These are phyloP conservation scores for Gymnocheta viridis DNA, from an alignment of 2,888 invertebrate species.

Conservation along the genomic window DNA sequence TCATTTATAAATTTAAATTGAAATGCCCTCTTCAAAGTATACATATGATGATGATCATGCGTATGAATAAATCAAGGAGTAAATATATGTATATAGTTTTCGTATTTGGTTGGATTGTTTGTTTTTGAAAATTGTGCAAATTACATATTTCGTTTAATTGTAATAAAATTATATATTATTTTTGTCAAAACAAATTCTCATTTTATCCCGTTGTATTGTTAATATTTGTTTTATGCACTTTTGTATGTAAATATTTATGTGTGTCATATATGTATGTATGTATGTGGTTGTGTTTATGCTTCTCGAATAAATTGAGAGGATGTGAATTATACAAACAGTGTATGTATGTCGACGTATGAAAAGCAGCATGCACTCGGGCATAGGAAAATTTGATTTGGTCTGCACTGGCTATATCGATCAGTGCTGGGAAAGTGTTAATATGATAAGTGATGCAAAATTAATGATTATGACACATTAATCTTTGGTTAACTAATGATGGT, in stretches of 20 bases:
- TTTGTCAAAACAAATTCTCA: slow-evolving; percentile 22
- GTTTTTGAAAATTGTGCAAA: slow-evolving; percentile 33
- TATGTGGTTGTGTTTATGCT: background rate
- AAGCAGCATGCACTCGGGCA: no score
- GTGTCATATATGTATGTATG: background rate
- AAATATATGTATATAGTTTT: slow-evolving; percentile 34
- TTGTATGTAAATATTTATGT: background rate
- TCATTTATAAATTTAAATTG: background rate
- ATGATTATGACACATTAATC: no score
- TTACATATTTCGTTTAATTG: slow-evolving; percentile 5
- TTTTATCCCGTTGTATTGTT: slow-evolving; percentile 14
- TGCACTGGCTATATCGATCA: no score
- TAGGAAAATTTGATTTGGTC: no score
- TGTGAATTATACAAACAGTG: no score
- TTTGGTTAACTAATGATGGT: no score
- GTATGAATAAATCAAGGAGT: slow-evolving; percentile 17
- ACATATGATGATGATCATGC: background rate
- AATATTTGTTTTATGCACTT: background rate
- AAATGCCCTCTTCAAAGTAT: background rate
- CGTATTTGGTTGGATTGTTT: slow-evolving; percentile 36
- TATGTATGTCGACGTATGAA: no score
- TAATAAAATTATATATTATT: slow-evolving; percentile 30
- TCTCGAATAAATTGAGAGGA: background rate
- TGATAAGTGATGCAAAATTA: no score
- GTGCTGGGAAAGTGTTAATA: no score